These are phyloP conservation scores for Drosophila sp. DNA, from an alignment of 1,140 invertebrate species.

Conservation along the genomic window DNA sequence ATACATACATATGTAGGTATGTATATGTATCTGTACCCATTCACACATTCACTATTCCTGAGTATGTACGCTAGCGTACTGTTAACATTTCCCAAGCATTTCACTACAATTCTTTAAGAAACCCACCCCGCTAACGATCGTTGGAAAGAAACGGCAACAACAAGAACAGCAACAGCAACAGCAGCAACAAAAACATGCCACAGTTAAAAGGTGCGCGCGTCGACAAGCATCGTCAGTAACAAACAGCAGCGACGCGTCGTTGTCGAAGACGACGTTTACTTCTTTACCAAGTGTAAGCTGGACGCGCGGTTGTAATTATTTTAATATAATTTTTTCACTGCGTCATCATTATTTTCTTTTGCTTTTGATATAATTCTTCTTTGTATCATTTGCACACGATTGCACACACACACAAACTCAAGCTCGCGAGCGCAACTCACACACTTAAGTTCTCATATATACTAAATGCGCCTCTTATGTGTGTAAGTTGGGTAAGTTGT, in stretches of 20 bases:
- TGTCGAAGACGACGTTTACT: constrained; percentile 63
- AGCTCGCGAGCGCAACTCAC: constrained; percentile 31
- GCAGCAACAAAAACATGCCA: constrained; percentile 22
- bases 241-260: constrained; percentile 35
- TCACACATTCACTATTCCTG: neutral
- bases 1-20: neutral
- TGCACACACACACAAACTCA: constrained; percentile 47
- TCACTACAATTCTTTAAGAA: constrained; percentile 73
- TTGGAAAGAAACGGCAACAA: constrained; percentile 36
- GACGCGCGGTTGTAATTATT: constrained; percentile 80
- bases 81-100: constrained; percentile 73
- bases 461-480: constrained; percentile 42
- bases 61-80: constrained; percentile 44
- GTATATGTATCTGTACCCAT: constrained; percentile 2
- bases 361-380: constrained; percentile 82
- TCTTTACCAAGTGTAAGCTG: constrained; percentile 61
- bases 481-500: constrained; percentile 10
- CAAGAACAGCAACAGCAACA: constrained; percentile 7
- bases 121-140: constrained; percentile 64
- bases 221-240: constrained; percentile 32
- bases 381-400: constrained; percentile 82
- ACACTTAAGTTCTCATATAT: constrained; percentile 54
- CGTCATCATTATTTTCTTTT: constrained; percentile 82
- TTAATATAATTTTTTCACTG: constrained; percentile 82
- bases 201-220: constrained; percentile 69